Conservation (phyloP, 2,888 invertebrate genomes). For the Exephanes ischioxanthus region DNA sequence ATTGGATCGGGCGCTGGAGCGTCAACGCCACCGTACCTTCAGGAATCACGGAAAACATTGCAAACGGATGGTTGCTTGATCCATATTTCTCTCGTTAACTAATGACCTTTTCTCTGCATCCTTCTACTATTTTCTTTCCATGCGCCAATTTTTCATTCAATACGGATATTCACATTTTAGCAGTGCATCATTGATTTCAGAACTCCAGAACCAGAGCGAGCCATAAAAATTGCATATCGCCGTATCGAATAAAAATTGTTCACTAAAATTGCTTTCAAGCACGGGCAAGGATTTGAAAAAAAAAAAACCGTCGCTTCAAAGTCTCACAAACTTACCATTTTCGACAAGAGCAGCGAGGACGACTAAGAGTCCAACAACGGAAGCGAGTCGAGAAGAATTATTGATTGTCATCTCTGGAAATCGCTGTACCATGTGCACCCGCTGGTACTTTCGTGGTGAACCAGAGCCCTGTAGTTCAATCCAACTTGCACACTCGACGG, state of each 20-base stretch:
- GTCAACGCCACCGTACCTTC: background rate
- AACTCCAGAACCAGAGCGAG: background rate
- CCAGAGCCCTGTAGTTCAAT: background rate
- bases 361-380: slow-evolving; percentile 75
- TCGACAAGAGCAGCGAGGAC: slow-evolving; percentile 75
- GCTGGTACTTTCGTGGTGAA: background rate
- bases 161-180: background rate
- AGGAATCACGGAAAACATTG: background rate
- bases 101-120: background rate
- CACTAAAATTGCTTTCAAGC: background rate
- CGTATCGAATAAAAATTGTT: background rate
- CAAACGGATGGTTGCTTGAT: background rate
- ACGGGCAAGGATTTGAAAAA: background rate
- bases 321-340: slow-evolving; percentile 75
- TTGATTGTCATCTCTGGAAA: slow-evolving; percentile 75
- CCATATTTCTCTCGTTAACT: background rate
- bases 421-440: slow-evolving; percentile 79
- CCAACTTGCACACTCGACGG: slow-evolving; percentile 27
- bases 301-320: background rate
- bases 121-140: background rate
- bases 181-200: background rate
- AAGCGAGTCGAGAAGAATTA: slow-evolving; percentile 69
- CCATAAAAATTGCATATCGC: background rate
- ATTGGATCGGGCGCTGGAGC: background rate
- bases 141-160: background rate